Percentiles rank a stretch among this genome's conserved stretches.
Evolutionary conservation across 2,797 vertebrate genomes (phyloP).

Genomic region (Notamacropus eugenii): DNA sequence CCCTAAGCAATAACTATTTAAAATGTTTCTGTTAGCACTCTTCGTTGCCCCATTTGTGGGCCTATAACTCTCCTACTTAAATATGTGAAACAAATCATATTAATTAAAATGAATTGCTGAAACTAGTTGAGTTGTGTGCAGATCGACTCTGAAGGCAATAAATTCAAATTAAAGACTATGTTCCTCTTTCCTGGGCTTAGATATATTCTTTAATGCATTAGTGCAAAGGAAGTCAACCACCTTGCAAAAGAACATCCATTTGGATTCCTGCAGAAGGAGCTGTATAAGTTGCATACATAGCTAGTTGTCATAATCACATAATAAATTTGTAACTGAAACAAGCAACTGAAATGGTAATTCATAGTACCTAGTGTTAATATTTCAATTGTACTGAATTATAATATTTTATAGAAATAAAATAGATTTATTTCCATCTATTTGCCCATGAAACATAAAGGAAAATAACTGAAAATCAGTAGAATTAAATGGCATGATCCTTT

Average conservation of each 20-base stretch:
- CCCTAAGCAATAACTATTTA: slow-evolving; percentile 73
- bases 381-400: slow-evolving; percentile 38
- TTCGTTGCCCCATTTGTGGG: slow-evolving; percentile 65
- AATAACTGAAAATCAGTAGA: not conserved
- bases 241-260: slow-evolving; percentile 48
- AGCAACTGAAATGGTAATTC: slow-evolving; percentile 51
- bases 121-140: slow-evolving; percentile 46
- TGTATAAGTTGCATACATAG: slow-evolving; percentile 1
- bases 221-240: slow-evolving; percentile 42
- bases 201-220: slow-evolving; percentile 54
- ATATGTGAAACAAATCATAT: slow-evolving; percentile 78
- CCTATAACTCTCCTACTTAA: slow-evolving; percentile 69
- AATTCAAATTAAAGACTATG: slow-evolving; percentile 80
- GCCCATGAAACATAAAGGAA: not conserved
- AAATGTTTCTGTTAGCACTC: slow-evolving; percentile 72
- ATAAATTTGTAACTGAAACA: slow-evolving; percentile 50
- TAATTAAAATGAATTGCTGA: slow-evolving; percentile 79
- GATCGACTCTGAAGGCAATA: slow-evolving; percentile 73
- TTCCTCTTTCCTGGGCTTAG: slow-evolving; percentile 52
- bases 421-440: slow-evolving; percentile 25
- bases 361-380: slow-evolving; percentile 42
- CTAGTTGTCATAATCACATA: slow-evolving; percentile 46
- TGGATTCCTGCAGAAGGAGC: slow-evolving; percentile 49
- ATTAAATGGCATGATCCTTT: slow-evolving; percentile 8
- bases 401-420: slow-evolving; percentile 27